phyloP scores from a whole-genome alignment of 2,113 vertebrate genomes.

The Toxostoma redivivum region DNA sequence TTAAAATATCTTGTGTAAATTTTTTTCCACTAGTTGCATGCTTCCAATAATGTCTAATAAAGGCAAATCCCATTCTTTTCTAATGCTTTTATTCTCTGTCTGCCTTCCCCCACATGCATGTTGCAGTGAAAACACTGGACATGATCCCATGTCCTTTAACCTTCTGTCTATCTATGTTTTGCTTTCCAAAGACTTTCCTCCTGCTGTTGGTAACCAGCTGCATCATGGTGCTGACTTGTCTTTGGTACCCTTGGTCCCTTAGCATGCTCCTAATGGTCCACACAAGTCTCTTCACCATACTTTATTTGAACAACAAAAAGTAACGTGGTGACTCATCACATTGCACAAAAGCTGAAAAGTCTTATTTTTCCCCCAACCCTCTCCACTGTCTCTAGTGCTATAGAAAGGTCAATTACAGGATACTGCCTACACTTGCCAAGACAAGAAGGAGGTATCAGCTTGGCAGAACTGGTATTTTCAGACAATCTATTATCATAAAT shows the following conservation, averaged over 20 bases:
- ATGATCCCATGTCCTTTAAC: not conserved
- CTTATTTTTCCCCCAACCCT: not conserved
- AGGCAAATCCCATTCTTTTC: not conserved
- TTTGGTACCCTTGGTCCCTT: not conserved
- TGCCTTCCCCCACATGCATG: not conserved
- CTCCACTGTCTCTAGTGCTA: not conserved
- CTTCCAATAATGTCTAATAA: not conserved
- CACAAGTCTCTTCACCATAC: not conserved
- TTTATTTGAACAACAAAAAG: not conserved
- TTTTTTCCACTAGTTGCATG: not conserved
- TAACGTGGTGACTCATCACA: accelerated
- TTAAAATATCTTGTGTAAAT: not conserved
- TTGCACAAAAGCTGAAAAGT: not conserved
- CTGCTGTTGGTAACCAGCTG: not conserved
- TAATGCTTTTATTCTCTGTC: not conserved
- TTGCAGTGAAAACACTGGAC: not conserved
- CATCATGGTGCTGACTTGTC: not conserved
- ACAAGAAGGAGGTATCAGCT: not conserved
- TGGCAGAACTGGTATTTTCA: not conserved
- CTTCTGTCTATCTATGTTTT: not conserved
- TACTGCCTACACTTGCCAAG: not conserved
- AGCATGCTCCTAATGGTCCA: not conserved
- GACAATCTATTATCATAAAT: not conserved
- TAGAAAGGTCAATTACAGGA: not conserved
- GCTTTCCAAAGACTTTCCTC: not conserved